Conservation (phyloP, 2,888 invertebrate genomes). For the Osmoderma eremita region DNA sequence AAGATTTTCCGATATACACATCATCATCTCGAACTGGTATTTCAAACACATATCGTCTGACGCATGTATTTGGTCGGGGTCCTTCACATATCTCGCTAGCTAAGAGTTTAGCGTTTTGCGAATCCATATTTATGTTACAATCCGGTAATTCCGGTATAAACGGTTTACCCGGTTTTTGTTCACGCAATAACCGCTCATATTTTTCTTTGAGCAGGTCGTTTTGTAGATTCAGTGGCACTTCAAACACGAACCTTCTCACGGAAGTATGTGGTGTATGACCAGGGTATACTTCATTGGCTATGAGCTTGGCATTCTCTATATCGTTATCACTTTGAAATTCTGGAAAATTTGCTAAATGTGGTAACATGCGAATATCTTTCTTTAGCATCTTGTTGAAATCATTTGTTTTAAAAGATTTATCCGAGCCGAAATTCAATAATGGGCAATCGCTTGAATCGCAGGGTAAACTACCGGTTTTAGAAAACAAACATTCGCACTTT, state of each 20-base stretch:
- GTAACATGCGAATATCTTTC: constrained; percentile 9
- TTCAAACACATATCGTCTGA: constrained; percentile 42
- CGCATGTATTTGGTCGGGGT: constrained; percentile 25
- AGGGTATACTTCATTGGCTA: constrained; percentile 38
- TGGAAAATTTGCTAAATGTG: constrained; percentile 4
- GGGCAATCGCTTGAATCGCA: constrained; percentile 26
- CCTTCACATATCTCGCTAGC: constrained; percentile 31
- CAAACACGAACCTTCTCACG: constrained; percentile 42
- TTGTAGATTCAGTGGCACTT: constrained; percentile 32
- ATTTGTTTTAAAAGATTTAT: constrained; percentile 1
- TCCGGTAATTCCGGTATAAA: constrained; percentile 15
- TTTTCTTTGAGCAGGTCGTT: not conserved
- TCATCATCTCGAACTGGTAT: constrained; percentile 33
- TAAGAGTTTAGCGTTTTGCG: constrained; percentile 37
- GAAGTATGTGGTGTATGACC: constrained; percentile 29
- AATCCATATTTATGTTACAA: constrained; percentile 28
- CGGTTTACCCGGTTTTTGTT: not conserved
- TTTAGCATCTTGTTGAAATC: constrained; percentile 6
- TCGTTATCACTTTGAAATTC: constrained; percentile 1
- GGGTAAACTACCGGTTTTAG: not conserved
- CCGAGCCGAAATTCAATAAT: constrained; percentile 7
- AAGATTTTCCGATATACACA: not conserved
- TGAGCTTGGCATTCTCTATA: constrained; percentile 31
- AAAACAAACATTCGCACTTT: constrained; percentile 14
- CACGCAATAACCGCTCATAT: not conserved